phyloP scores from a whole-genome alignment of 2,113 vertebrate genomes.

The Esox niger region DNA sequence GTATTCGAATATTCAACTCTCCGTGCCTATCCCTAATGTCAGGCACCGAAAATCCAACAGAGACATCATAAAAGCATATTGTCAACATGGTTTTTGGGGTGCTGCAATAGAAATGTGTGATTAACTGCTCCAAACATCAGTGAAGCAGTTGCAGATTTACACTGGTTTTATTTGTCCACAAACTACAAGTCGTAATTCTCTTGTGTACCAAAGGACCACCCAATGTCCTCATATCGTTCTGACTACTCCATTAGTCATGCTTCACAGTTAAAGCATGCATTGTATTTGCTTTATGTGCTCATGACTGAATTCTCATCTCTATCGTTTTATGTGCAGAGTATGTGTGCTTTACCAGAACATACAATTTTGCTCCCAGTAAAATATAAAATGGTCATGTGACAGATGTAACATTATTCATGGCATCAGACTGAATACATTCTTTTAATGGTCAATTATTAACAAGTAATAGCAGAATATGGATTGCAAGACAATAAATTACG shows the following conservation, averaged over 20 bases:
- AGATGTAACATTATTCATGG: neutral
- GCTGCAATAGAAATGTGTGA: no score
- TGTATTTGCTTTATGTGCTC: neutral
- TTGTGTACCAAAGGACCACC: neutral
- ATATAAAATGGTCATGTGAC: neutral
- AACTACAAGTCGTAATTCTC: neutral
- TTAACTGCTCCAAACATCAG: no score
- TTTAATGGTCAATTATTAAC: neutral
- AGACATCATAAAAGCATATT: no score
- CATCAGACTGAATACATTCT: neutral
- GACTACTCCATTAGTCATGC: neutral
- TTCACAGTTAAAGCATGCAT: neutral
- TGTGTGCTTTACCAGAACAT: neutral
- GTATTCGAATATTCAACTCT: no score
- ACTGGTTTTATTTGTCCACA: neutral
- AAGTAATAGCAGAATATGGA: neutral
- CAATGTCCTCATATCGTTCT: neutral
- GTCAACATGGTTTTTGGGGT: no score
- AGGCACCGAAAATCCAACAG: no score
- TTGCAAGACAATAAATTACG: neutral
- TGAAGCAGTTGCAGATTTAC: no score
- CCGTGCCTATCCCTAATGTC: no score
- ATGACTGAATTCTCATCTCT: neutral
- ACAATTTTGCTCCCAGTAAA: no score
- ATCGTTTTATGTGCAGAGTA: neutral